Conservation (phyloP, 2,797 vertebrate species). For the Aphelocoma californica region DNA sequence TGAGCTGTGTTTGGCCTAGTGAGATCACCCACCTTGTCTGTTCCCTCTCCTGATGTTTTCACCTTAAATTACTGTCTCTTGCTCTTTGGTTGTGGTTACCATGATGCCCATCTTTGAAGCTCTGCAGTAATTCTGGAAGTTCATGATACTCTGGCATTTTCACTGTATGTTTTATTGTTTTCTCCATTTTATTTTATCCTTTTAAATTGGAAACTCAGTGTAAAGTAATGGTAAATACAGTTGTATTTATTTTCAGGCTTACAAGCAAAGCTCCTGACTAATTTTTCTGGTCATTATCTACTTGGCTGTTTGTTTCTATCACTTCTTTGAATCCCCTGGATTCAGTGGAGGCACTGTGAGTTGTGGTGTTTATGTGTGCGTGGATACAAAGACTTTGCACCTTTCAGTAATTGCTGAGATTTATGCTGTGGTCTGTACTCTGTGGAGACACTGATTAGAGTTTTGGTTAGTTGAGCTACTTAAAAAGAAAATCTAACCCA, state of each 20-base stretch:
- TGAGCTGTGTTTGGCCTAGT: neutral
- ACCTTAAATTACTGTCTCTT: neutral
- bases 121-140: neutral
- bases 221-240: neutral
- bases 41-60: neutral
- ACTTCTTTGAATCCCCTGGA: neutral
- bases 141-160: neutral
- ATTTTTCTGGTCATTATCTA: neutral
- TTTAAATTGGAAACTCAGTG: neutral
- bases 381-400: neutral
- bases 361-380: neutral
- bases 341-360: neutral
- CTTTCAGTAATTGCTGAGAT: neutral
- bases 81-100: neutral
- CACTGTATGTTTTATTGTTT: neutral
- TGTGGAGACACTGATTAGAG: neutral
- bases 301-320: neutral
- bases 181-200: neutral
- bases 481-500: neutral
- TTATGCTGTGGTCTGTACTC: neutral
- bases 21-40: neutral
- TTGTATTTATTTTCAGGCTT: neutral
- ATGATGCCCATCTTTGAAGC: neutral
- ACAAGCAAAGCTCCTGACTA: neutral
- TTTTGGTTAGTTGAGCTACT: neutral